Base-by-base conservation (phyloP, 2,113 vertebrate species). In the Aphelocoma coerulescens region DNA sequence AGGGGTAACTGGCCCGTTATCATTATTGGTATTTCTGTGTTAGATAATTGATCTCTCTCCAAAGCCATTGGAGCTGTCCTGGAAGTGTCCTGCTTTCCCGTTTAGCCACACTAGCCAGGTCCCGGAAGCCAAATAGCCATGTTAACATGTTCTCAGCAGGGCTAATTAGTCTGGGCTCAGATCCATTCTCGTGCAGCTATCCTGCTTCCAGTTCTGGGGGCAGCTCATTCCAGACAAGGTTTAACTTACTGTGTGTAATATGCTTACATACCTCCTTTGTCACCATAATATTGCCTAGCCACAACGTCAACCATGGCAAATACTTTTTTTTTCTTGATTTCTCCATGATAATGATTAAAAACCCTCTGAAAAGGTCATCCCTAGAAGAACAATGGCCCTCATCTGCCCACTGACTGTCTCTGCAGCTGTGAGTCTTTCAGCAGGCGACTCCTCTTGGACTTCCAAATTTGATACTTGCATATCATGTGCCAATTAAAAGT, bases 101-200 rank as follows among this genome's bases (percentile, higher is more conserved):
- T 77, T 75, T 73, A 74, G 83, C 73, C 2, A 1, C 74, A 10
- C 66, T 62, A 54, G 79, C 83, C 26, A 6, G 57, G 61, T 91
- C 73, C 88, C 27, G 44, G 96, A 91, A 95, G 86, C 61, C 1
- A 75, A 93, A 68, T 32, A 92, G 89, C 93, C 94, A 61, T 72
- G 93, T 95, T 95, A 90, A 81, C 95, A 57, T 95, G 93, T 95
- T 92, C 95, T 95, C 94, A 96, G 91, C 94, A 89, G 84, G 89
- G 41, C 89, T 95, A 92, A 97, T 97, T 89, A 91, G 87, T 75
- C 91, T 95, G 95, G 94, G 96, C 95, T 91, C 83, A 41, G 52
- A 59, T 93, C 96, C 96, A 95, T 28, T 41, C 88, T 93, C 17
- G 4, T 84, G 92, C 68, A 93, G 86, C 86, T 86, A 13, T 81